Evolutionary conservation across 2,113 vertebrate species (phyloP).

Genomic region (Genyomyrus donnyi): DNA sequence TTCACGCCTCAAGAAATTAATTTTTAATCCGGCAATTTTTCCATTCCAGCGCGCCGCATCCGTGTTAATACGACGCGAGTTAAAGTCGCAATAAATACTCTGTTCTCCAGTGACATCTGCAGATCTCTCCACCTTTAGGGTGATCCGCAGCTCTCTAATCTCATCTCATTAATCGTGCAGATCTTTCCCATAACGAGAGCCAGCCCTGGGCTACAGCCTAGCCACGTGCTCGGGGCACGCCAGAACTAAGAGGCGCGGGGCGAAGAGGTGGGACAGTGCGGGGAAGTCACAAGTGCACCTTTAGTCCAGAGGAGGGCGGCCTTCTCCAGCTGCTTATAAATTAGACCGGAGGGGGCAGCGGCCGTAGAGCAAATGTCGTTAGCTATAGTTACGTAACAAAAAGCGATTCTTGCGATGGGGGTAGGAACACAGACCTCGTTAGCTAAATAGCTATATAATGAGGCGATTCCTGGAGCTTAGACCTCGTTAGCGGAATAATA

Average conservation of each 20-base stretch:
- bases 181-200: not conserved
- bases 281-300: not conserved
- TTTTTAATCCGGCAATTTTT: not conserved
- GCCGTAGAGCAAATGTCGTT: not conserved
- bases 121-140: not conserved
- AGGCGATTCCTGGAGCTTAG: not conserved
- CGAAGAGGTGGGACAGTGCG: not conserved
- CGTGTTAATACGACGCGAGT: not conserved
- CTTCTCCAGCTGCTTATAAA: not conserved
- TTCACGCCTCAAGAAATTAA: not conserved
- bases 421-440: not conserved
- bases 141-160: not conserved
- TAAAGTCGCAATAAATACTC: not conserved
- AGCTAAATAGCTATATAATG: conserved; percentile 4
- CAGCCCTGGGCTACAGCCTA: not conserved
- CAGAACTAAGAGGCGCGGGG: not conserved
- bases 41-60: not conserved
- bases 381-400: not conserved
- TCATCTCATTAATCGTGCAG: not conserved
- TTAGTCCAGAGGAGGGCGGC: not conserved
- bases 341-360: not conserved
- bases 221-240: not conserved
- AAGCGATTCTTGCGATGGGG: not conserved
- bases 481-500: not conserved
- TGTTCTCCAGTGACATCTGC: not conserved